These are phyloP conservation scores for Pocillopora grandis DNA, from an alignment of 92 coral and sea anemone species.

Conservation along the genomic window DNA sequence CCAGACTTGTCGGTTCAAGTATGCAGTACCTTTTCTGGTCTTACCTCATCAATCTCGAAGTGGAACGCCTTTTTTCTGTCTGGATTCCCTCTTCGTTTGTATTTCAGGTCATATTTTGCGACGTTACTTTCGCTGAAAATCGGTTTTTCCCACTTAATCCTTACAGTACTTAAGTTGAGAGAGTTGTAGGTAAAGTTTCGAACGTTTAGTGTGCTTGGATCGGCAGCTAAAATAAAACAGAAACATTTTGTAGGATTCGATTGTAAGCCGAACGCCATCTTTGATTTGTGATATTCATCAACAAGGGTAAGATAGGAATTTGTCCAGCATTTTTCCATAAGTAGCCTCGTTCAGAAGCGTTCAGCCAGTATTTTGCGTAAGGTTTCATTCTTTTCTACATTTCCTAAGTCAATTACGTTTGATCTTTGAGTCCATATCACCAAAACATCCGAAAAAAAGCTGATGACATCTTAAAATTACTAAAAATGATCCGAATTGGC, in stretches of 20 bases:
- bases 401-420: too few relatives aligned
- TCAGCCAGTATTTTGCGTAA: background rate
- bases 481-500: too few relatives aligned
- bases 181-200: background rate
- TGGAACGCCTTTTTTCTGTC: background rate
- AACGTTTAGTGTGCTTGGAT: background rate
- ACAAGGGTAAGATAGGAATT: background rate
- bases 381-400: too few relatives aligned
- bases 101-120: background rate
- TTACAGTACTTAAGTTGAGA: background rate
- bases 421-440: too few relatives aligned
- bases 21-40: too few relatives aligned
- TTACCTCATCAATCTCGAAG: too few relatives aligned
- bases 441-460: too few relatives aligned
- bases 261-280: too few relatives aligned
- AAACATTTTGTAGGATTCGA: background rate
- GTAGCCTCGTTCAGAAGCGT: background rate
- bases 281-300: too few relatives aligned
- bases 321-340: background rate
- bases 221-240: conserved; percentile 12
- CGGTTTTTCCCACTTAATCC: conserved; percentile 18
- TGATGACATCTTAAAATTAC: too few relatives aligned
- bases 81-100: conserved; percentile 17
- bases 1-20: too few relatives aligned
- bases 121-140: conserved; percentile 1